Evolutionary conservation across 1,140 invertebrate genomes (phyloP).

Genomic region (Cyclina sinensis): DNA sequence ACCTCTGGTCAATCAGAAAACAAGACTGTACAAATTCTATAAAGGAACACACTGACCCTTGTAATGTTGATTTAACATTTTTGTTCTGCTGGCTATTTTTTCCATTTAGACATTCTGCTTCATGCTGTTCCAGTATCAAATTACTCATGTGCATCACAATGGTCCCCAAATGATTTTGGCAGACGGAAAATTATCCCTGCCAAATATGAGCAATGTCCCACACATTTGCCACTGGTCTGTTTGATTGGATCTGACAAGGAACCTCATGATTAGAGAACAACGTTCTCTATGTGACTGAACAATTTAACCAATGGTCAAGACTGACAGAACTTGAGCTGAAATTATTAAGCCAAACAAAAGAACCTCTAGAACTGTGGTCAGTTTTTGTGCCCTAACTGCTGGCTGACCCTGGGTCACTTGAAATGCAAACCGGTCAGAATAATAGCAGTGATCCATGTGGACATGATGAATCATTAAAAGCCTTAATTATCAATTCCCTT

Average conservation of each 20-base stretch:
- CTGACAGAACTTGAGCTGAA: slow-evolving; percentile 49
- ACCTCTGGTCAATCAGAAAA: background rate
- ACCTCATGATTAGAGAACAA: slow-evolving; percentile 44
- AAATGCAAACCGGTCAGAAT: slow-evolving; percentile 62
- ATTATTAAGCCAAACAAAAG: slow-evolving; percentile 57
- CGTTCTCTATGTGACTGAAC: slow-evolving; percentile 8
- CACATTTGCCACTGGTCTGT: background rate
- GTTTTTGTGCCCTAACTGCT: slow-evolving; percentile 51
- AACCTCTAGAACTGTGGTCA: slow-evolving; percentile 56
- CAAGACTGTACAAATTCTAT: background rate
- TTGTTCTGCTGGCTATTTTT: slow-evolving; percentile 8
- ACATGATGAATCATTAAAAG: slow-evolving; percentile 63
- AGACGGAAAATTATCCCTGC: slow-evolving; percentile 33
- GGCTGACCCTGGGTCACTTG: slow-evolving; percentile 57
- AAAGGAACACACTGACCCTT: slow-evolving; percentile 25
- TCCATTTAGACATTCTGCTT: background rate
- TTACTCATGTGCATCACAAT: slow-evolving; percentile 42
- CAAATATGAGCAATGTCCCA: slow-evolving; percentile 41
- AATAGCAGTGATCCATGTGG: slow-evolving; percentile 42
- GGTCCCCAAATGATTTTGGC: slow-evolving; percentile 38
- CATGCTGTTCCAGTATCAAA: slow-evolving; percentile 39
- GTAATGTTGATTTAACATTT: slow-evolving; percentile 45
- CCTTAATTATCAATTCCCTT: slow-evolving; percentile 58
- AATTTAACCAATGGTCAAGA: slow-evolving; percentile 66
- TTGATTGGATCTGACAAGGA: slow-evolving; percentile 63